phyloP scores from a whole-genome alignment of 2,888 invertebrate genomes.

The Diloba caeruleocephala region DNA sequence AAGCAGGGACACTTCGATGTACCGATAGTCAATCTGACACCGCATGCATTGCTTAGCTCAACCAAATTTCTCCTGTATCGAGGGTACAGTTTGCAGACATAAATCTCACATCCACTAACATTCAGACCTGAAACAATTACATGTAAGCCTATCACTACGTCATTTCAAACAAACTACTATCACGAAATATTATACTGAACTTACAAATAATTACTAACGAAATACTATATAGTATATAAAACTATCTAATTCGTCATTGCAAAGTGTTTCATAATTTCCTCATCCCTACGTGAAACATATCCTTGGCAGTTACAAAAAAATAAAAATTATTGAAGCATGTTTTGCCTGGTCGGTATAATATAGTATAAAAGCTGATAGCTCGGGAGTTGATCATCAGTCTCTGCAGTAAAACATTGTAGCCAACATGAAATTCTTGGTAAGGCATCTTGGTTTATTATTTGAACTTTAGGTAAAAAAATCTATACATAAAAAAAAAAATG shows the following conservation, averaged over 20 bases:
- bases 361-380: slow-evolving; percentile 68
- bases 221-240: slow-evolving; percentile 4
- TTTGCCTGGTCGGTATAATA: slow-evolving; percentile 34
- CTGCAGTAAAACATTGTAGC: slow-evolving; percentile 59
- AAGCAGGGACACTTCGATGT: too few species aligned
- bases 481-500: too few species aligned
- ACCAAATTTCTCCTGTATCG: too few species aligned
- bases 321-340: slow-evolving; percentile 55
- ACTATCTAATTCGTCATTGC: slow-evolving; percentile 6
- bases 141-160: too few species aligned
- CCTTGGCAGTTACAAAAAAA: slow-evolving; percentile 68
- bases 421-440: slow-evolving; percentile 83
- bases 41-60: too few species aligned
- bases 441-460: slow-evolving; percentile 50
- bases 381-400: slow-evolving; percentile 69
- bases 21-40: too few species aligned
- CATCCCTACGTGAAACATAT: slow-evolving; percentile 57
- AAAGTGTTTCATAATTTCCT: slow-evolving; percentile 40
- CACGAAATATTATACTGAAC: too few species aligned
- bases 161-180: too few species aligned
- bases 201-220: too few species aligned
- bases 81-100: too few species aligned
- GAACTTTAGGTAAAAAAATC: slow-evolving; percentile 1
- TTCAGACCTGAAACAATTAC: too few species aligned
- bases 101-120: too few species aligned